These are phyloP conservation scores for Meloidogyne floridensis DNA, from an alignment of 1,140 invertebrate species.

Conservation along the genomic window DNA sequence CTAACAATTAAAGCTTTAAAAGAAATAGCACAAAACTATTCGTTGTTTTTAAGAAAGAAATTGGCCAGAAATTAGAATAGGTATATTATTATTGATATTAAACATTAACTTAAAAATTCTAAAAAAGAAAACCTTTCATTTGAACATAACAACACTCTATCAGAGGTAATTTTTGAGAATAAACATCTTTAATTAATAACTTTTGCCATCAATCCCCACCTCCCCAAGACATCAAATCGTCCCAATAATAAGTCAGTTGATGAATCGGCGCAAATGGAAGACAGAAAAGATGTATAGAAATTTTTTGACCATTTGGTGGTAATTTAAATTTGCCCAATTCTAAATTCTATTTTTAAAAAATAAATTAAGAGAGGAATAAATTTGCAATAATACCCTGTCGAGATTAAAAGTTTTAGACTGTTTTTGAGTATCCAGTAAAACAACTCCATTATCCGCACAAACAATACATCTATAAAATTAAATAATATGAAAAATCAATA, in stretches of 20 bases:
- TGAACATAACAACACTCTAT: too few species aligned
- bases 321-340: conserved; percentile 22
- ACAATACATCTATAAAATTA: conserved; percentile 20
- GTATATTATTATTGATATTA: too few species aligned
- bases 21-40: too few species aligned
- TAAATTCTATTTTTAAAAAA: conserved; percentile 4
- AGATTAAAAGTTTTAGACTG: conserved; percentile 17
- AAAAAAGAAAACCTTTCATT: too few species aligned
- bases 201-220: not conserved
- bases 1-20: too few species aligned
- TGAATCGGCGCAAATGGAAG: conserved; percentile 14
- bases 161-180: not conserved
- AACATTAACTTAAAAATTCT: too few species aligned
- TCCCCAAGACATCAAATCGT: not conserved
- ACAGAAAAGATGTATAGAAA: conserved; percentile 31
- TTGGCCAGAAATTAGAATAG: too few species aligned
- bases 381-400: conserved; percentile 24
- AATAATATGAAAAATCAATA: not conserved
- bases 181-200: not conserved
- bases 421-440: conserved; percentile 27
- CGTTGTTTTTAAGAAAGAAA: too few species aligned
- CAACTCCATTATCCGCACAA: not conserved
- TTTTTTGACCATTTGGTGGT: not conserved
- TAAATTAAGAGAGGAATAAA: not conserved
- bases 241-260: conserved; percentile 23